Evolutionary conservation across 2,888 invertebrate genomes (phyloP).

Genomic region (Margaritifera margaritifera): DNA sequence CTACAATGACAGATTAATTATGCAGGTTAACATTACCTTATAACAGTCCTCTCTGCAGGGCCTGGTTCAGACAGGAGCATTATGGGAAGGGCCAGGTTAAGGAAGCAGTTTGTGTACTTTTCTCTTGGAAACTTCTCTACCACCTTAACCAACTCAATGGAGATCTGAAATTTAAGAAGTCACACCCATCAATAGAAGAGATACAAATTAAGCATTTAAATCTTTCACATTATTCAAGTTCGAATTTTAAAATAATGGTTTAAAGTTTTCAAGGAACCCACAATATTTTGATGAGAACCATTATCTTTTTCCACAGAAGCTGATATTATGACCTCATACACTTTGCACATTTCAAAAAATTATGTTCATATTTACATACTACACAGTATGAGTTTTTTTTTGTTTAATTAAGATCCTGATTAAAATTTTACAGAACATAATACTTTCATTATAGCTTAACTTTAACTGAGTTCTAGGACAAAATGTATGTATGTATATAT

Average conservation of each 20-base stretch:
- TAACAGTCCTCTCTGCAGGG: slow-evolving; percentile 52
- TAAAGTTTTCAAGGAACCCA: background rate
- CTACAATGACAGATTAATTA: background rate
- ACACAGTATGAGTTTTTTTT: too few relatives aligned
- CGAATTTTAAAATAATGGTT: background rate
- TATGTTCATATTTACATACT: too few relatives aligned
- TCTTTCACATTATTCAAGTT: background rate
- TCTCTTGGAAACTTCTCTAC: slow-evolving; percentile 57
- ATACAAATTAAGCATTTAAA: background rate
- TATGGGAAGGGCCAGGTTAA: slow-evolving; percentile 71
- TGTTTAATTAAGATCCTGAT: too few relatives aligned
- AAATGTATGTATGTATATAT: too few relatives aligned
- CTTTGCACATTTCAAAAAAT: too few relatives aligned
- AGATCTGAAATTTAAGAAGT: slow-evolving; percentile 51
- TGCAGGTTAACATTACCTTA: slow-evolving; percentile 54
- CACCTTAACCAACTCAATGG: slow-evolving; percentile 69
- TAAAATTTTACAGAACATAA: too few relatives aligned
- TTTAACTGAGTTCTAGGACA: too few relatives aligned
- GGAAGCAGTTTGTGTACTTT: slow-evolving; percentile 68
- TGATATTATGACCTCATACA: too few relatives aligned
- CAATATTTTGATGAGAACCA: background rate
- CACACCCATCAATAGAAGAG: too few relatives aligned
- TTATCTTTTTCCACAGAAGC: too few relatives aligned
- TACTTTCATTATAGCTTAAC: too few relatives aligned
- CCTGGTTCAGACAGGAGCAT: slow-evolving; percentile 71